Percentiles rank a stretch among this genome's conserved stretches.
phyloP scores from a whole-genome alignment of 2,113 vertebrate genomes.

The Pogonocichla stellata region DNA sequence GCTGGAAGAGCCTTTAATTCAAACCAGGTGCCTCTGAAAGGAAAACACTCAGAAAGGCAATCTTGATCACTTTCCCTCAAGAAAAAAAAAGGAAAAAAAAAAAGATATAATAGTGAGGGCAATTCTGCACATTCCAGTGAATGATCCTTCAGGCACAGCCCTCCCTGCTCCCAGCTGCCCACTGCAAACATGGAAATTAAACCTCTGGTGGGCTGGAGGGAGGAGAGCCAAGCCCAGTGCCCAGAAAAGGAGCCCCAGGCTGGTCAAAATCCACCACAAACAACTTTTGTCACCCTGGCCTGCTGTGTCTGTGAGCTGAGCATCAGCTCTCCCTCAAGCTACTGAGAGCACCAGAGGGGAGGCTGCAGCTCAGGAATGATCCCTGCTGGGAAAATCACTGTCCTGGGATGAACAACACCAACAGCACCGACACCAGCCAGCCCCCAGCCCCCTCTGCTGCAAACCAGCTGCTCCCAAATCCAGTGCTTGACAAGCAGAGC shows the following conservation, averaged over 20 bases:
- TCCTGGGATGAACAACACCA: background rate
- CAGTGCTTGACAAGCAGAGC: accelerated
- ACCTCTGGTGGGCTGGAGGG: background rate
- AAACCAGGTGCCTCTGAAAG: constrained; percentile 72
- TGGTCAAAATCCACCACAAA: background rate
- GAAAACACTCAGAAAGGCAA: constrained; percentile 55
- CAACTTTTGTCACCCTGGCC: background rate
- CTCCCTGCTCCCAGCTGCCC: accelerated
- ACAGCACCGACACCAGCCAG: background rate
- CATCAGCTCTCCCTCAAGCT: background rate
- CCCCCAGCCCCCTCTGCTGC: background rate
- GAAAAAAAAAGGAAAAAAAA: background rate
- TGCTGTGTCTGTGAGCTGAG: background rate
- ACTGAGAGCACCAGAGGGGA: background rate
- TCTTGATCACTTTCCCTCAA: constrained; percentile 8
- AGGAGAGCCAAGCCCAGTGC: background rate
- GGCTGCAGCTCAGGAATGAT: accelerated
- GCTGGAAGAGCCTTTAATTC: constrained; percentile 71
- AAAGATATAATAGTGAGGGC: background rate
- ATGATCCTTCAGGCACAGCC: background rate
- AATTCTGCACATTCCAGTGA: constrained; percentile 6
- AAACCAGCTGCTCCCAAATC: background rate
- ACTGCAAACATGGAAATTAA: background rate
- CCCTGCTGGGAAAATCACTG: background rate
- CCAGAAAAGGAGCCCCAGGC: background rate